Evolutionary conservation across 2,797 vertebrate genomes (phyloP).

Genomic region (Salmo trutta): DNA sequence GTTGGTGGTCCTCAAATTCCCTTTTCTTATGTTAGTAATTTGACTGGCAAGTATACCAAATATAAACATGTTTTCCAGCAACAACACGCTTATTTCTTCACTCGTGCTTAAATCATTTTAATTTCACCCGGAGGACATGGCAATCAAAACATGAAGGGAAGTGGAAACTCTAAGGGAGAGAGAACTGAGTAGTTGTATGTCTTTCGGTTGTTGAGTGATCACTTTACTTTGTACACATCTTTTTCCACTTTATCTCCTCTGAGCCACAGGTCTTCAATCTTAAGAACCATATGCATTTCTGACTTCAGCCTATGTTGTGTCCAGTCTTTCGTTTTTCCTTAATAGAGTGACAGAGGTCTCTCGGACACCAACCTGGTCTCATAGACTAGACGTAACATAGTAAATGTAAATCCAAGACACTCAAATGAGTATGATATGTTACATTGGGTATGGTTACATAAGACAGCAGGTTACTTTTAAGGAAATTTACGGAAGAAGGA

Average conservation of each 20-base stretch:
- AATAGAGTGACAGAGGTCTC: not conserved
- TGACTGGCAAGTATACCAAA: slow-evolving; percentile 44
- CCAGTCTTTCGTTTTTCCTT: not conserved
- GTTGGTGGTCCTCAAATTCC: slow-evolving; percentile 62
- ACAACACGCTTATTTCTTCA: slow-evolving; percentile 49
- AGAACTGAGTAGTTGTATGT: not conserved
- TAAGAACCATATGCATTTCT: not conserved
- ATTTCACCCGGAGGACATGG: not conserved
- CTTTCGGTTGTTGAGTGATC: not conserved
- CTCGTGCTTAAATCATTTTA: slow-evolving; percentile 11
- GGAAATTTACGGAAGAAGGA: too few relatives aligned
- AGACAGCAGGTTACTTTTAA: too few relatives aligned
- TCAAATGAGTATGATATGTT: too few relatives aligned
- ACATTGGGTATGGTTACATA: too few relatives aligned
- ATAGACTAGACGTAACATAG: too few relatives aligned
- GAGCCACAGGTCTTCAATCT: not conserved
- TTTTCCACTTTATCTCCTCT: not conserved
- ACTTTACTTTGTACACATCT: not conserved
- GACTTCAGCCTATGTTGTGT: not conserved
- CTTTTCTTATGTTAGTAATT: slow-evolving; percentile 50
- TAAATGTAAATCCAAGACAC: too few relatives aligned
- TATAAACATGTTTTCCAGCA: slow-evolving; percentile 39
- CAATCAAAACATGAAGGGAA: not conserved
- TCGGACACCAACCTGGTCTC: not conserved
- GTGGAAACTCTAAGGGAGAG: not conserved